Base-by-base conservation (phyloP, 1,140 invertebrate species). In the Acyrthosiphon pisum region DNA sequence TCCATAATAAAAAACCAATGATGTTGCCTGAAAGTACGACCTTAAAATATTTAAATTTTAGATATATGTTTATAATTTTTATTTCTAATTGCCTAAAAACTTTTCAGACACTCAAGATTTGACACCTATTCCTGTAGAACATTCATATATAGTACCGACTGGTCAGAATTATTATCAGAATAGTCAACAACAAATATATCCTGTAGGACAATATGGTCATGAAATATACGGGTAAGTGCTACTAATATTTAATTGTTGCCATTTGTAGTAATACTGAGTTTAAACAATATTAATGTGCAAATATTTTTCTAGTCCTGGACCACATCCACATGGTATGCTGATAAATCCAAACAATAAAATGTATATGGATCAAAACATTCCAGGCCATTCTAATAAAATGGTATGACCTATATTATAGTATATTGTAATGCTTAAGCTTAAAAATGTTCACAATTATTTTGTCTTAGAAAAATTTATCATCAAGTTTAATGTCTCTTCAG, bases 401-500 rank as follows among this genome's bases (percentile, higher is more conserved):
- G 91, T 93, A 93, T 56, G 60, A 14, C 11, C 14, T 76, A n/a
- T n/a, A 60, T 50, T 76, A 26, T 35, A 83, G 41, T 93, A 37
- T 41, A 93, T 53, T 91, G 6, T 81, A 56, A 60, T 91, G 30
- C 9, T 89, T 20, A 56, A n/a, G 1, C n/a, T 76, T 20, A 68
- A 68, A 60, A 68, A 18, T 41, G 14, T 44, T 26, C 44, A 41
- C 0, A 60, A 37, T 89, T 56, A 56, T 44, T 60, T 93, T 68
- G 56, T 93, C 53, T 93, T 68, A 94, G 60, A 94, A 96, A 95
- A 95, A 96, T 90, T 95, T 96, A 92, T 96, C 95, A 60, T 95
- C 95, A 94, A 96, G 95, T 93, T 94, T 97, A 68, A 96, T 96
- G 11, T 96, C 96, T 93, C 95, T 97, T 46, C 95, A 97, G 92